phyloP scores from a whole-genome alignment of 2,797 vertebrate genomes.

The Lagorchestes hirsutus region DNA sequence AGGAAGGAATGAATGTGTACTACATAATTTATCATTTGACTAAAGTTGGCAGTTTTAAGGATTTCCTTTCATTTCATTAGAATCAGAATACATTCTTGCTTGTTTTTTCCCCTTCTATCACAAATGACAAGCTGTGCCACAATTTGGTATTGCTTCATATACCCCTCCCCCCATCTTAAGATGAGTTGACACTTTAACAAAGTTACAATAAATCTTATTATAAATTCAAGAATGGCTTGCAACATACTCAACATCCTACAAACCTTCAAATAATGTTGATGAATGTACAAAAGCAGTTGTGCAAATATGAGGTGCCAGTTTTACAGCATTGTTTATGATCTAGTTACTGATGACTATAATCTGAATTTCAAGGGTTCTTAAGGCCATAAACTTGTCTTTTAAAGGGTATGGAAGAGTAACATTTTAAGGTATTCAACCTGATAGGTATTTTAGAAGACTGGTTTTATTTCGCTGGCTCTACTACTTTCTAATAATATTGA shows the following conservation, averaged over 20 bases:
- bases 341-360: neutral
- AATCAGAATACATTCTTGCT: slow-evolving; percentile 4
- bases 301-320: neutral
- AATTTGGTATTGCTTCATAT: slow-evolving; percentile 17
- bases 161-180: slow-evolving; percentile 12
- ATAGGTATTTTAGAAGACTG: slow-evolving; percentile 6
- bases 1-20: slow-evolving; percentile 7
- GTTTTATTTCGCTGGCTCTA: neutral
- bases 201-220: neutral
- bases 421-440: slow-evolving; percentile 12
- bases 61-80: slow-evolving; percentile 29
- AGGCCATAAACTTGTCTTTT: slow-evolving; percentile 3
- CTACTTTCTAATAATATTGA: slow-evolving; percentile 17
- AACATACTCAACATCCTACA: neutral
- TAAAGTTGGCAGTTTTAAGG: slow-evolving; percentile 60
- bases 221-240: neutral
- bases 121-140: slow-evolving; percentile 15
- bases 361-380: neutral
- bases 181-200: neutral
- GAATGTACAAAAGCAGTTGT: slow-evolving; percentile 2
- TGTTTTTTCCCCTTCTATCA: neutral
- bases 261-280: neutral
- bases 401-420: neutral
- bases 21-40: slow-evolving; percentile 22
- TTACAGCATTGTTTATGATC: slow-evolving; percentile 9